These are phyloP conservation scores for Valencia hispanica DNA, from an alignment of 2,797 vertebrate genomes.

Conservation along the genomic window DNA sequence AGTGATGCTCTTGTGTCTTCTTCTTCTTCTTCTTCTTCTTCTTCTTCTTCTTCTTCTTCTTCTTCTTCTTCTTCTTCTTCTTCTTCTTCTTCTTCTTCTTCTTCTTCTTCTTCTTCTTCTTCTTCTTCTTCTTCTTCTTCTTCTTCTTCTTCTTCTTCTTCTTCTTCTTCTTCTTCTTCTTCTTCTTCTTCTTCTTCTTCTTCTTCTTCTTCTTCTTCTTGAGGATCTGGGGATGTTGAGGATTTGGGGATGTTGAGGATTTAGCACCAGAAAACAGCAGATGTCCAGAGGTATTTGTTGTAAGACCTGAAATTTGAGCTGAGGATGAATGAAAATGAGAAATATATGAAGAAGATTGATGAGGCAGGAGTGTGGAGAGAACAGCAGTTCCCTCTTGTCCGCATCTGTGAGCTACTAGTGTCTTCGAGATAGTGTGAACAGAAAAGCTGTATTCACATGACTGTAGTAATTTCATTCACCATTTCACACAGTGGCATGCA, in stretches of 20 bases:
- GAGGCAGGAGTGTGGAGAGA: constrained; percentile 18
- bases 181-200: not conserved
- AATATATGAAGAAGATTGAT: constrained; percentile 66
- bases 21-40: not conserved
- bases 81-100: not conserved
- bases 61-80: not conserved
- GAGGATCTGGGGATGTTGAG: too few species aligned
- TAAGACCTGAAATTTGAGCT: constrained; percentile 51
- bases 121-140: not conserved
- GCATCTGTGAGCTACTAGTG: constrained; percentile 38
- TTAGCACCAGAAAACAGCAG: constrained; percentile 45
- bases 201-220: not conserved
- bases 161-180: not conserved
- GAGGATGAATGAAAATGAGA: constrained; percentile 67
- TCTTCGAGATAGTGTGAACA: constrained; percentile 11
- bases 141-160: not conserved
- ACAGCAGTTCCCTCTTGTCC: constrained; percentile 22
- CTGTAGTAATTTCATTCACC: constrained; percentile 39
- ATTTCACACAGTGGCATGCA: constrained; percentile 22
- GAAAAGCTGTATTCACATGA: constrained; percentile 8
- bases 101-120: not conserved
- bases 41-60: not conserved
- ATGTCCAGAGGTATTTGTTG: constrained; percentile 49
- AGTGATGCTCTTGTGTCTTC: constrained; percentile 25
- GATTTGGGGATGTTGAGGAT: constrained; percentile 17